Evolutionary conservation across 2,888 invertebrate species (phyloP), one percentile per base, ranked within the genome.

Genomic region (Plemyria rubiginata): DNA sequence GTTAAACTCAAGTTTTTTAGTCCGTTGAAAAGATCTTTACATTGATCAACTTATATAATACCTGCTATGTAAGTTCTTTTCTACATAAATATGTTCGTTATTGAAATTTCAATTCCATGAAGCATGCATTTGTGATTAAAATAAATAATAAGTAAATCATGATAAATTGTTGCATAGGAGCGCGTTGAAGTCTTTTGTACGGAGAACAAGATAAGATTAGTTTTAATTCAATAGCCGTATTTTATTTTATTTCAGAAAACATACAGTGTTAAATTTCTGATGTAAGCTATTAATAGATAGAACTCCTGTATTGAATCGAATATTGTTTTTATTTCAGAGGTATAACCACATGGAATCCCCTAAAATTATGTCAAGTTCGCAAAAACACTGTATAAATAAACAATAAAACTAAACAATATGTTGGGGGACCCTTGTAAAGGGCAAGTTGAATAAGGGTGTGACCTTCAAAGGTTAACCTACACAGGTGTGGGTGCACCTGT

Each of bases 101-200:
- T n/a, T n/a, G n/a, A 22, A 22, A 22, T 22, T 2, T 22, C 3
- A 2, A 22, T 22, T 22, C 22, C 3, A 22, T 22, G 22, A 22
- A n/a, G n/a, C n/a, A 22, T 22, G 22, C 22, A 22, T 22, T 22
- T 22, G 22, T 22, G 22, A 22, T 22, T 22, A 22, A 22, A 22
- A 32, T 32, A 32, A 8, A 29, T n/a, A 29, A 29, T 29, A 29
- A 11, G 43, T 43, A 43, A 40, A 40, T 43, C n/a, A 45, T 8
- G 6, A 29, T 43, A 28, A 43, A 45, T 46, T 12, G 12, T 36
- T 43, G 1, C n/a, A n/a, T n/a, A n/a, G n/a, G n/a, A n/a, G n/a
- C 88, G 79, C 91, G 91, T 92, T 91, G 88, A 92, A 80, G 83
- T 91, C 91, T 91, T 91, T 91, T 88, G 79, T 87, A 87, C 63